These are phyloP conservation scores for Streptopelia turtur DNA, from an alignment of 2,797 vertebrate species.

Conservation along the genomic window DNA sequence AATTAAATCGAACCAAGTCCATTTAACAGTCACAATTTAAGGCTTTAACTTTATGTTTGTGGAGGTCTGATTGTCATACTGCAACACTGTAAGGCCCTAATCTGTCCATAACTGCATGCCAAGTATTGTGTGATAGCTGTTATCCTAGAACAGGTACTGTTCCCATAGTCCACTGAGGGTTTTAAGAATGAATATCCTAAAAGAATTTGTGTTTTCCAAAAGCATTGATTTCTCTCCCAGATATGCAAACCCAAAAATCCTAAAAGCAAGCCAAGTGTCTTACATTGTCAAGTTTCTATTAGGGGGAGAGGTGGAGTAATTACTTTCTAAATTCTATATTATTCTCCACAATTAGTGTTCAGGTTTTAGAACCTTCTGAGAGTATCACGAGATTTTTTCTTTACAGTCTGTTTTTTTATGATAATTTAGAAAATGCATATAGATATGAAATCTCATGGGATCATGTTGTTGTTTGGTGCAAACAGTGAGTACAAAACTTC, in stretches of 20 bases:
- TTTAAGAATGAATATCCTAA: not conserved
- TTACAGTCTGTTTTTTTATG: not conserved
- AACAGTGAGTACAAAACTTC: constrained; percentile 43
- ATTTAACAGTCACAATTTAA: not conserved
- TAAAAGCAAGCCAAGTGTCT: not conserved
- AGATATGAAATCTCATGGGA: not conserved
- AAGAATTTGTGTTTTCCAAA: not conserved
- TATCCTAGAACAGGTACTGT: not conserved
- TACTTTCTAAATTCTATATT: not conserved
- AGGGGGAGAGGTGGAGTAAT: not conserved
- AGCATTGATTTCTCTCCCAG: not conserved
- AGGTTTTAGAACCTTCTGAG: not conserved
- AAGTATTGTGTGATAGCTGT: not conserved
- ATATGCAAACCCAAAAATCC: not conserved
- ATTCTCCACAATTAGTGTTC: not conserved
- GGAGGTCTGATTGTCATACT: not conserved
- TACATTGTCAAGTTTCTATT: not conserved
- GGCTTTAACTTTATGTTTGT: not conserved
- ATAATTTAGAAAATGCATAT: not conserved
- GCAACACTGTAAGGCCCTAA: not conserved
- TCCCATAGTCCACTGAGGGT: not conserved
- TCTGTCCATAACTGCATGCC: not conserved
- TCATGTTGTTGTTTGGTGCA: not conserved
- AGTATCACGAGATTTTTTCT: not conserved
- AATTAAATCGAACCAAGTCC: not conserved